phyloP scores from a whole-genome alignment of 2,113 vertebrate species.

The Suricata suricatta region DNA sequence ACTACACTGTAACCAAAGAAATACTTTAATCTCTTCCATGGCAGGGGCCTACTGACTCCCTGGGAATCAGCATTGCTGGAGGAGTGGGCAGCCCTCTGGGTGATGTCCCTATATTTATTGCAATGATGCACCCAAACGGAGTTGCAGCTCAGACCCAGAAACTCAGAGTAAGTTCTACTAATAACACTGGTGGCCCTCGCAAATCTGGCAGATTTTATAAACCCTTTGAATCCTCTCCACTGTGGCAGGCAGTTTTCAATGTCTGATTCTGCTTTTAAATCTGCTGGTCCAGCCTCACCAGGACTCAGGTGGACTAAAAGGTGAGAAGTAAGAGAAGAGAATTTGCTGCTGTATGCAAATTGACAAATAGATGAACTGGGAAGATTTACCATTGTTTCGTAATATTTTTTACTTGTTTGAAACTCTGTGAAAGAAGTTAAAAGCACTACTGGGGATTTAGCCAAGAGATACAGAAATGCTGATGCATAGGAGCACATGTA shows the following conservation, averaged over 20 bases:
- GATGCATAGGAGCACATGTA: too few species aligned
- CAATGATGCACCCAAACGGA: conserved; percentile 97
- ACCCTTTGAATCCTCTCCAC: background rate
- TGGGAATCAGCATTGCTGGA: conserved; percentile 97
- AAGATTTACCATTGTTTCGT: background rate
- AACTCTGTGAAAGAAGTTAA: background rate
- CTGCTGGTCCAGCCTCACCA: background rate
- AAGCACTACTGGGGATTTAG: background rate
- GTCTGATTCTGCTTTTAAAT: background rate
- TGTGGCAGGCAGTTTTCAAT: background rate
- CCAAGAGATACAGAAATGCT: too few species aligned
- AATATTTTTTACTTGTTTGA: background rate
- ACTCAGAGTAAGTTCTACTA: conserved; percentile 88
- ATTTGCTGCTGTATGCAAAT: background rate
- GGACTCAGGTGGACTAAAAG: background rate
- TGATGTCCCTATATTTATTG: conserved; percentile 97
- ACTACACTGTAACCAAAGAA: conserved; percentile 25
- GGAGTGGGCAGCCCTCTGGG: conserved; percentile 97
- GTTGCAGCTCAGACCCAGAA: conserved; percentile 97
- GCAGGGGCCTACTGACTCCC: conserved; percentile 90
- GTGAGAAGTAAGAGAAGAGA: background rate
- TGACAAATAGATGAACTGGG: background rate
- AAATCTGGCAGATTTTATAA: background rate
- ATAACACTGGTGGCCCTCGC: background rate
- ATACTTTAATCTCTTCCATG: conserved; percentile 9